Base-by-base conservation (phyloP, 92 coral and sea anemone genomes). In the Umimayanthus chanpuru region DNA sequence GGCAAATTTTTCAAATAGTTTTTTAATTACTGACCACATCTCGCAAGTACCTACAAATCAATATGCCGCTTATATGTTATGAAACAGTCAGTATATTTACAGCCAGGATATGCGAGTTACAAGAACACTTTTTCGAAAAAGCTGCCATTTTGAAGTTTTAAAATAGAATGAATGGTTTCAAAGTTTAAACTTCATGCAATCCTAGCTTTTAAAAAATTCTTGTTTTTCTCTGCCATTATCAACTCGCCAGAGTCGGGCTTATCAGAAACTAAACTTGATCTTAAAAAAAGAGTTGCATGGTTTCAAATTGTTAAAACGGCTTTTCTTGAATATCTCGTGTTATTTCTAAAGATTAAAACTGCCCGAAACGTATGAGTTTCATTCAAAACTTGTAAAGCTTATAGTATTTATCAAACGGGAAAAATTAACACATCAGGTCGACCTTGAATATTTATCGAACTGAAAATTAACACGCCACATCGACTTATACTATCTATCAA, bases 241-340 rank as follows among this genome's bases (percentile, higher is more conserved):
- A 66, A 74, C 78, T 29, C 78, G 78, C 78, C 23, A 74, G 78
- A 74, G 78, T 74, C 78, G 78, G 78, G 23, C 78, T 74, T 74
- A 30, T 74, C 78, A 29, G 23, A 74, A 74, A 74, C 44, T 74
- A 74, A 74, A 74, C 78, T 74, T 74, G 78, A 29, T 74, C 78
- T 74, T 74, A 74, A 30, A 74, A 12, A 29, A 74, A 66, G 23
- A 74, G 78, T 74, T 74, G 78, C 78, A 16, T 74, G 78, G 78
- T 74, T 74, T 74, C 78, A 74, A 74, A 16, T 74, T 74, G 78
- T 74, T 74, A 74, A 74, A 74, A 74, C 78, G 78, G 78, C 78
- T 74, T 74, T 74, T 30, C 78, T 74, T 74, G 78, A 74, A 74
- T 74, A 74, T 74, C 78, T 74, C 78, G 78, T 74, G 44, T 74